Evolutionary conservation across 2,113 vertebrate genomes (phyloP).

Genomic region (Cavia porcellus): DNA sequence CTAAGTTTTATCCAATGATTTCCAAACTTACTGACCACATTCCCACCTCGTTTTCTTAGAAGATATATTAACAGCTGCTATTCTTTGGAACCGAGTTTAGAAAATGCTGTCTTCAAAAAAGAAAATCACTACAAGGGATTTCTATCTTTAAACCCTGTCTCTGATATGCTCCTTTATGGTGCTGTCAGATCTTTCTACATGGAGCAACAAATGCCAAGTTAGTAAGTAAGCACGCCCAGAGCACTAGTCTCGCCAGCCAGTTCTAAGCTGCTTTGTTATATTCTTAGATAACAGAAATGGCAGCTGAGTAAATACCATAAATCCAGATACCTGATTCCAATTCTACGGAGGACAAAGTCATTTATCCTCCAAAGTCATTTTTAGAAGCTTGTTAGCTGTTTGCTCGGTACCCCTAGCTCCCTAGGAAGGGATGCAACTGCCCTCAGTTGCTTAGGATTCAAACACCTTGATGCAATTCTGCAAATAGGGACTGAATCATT

Average conservation of each 20-base stretch:
- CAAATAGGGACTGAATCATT: background rate
- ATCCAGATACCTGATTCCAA: background rate
- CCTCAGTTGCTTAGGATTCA: conserved; percentile 30
- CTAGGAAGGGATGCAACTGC: background rate
- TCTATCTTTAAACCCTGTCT: conserved; percentile 70
- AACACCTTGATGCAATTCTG: background rate
- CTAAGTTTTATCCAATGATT: background rate
- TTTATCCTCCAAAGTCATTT: conserved; percentile 60
- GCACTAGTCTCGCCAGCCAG: background rate
- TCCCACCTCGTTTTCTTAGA: conserved; percentile 56
- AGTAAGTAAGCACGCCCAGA: background rate
- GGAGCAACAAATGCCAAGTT: background rate
- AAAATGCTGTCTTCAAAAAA: conserved; percentile 60
- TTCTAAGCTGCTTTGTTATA: conserved; percentile 52
- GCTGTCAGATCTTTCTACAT: background rate
- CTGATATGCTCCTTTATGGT: conserved; percentile 45
- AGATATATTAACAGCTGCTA: conserved; percentile 60
- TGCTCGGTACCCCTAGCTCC: background rate
- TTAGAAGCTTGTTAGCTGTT: conserved; percentile 47
- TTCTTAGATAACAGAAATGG: conserved; percentile 73
- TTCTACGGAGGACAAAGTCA: conserved; percentile 62
- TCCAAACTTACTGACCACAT: background rate
- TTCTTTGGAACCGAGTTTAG: conserved; percentile 44
- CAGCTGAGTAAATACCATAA: conserved; percentile 57
- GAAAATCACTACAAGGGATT: conserved; percentile 42